Evolutionary conservation across 2,113 vertebrate species (phyloP).

Genomic region (Gymnarchus niloticus): DNA sequence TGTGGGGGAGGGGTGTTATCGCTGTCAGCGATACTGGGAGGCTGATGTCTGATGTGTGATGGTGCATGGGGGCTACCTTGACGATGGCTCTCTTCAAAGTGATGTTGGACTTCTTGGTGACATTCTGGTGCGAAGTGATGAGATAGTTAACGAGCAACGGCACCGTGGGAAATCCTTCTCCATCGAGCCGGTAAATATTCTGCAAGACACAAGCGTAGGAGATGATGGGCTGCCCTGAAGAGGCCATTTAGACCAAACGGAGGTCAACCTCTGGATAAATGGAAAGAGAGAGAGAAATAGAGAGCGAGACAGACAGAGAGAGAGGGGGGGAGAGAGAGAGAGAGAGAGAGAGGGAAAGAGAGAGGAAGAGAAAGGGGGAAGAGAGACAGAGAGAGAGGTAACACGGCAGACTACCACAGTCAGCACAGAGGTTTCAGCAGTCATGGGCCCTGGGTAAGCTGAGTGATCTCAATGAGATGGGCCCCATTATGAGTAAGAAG

Average conservation of each 20-base stretch:
- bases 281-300: neutral
- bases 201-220: constrained; percentile 43
- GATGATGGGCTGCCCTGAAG: neutral
- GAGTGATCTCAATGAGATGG: too few relatives aligned
- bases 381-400: neutral
- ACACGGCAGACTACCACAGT: neutral
- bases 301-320: neutral
- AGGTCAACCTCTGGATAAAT: neutral
- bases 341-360: neutral
- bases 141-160: constrained; percentile 79
- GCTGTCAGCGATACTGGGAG: neutral
- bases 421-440: neutral
- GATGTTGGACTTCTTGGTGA: constrained; percentile 77
- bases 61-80: constrained; percentile 60
- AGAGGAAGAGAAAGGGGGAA: too few relatives aligned
- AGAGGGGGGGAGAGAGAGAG: neutral
- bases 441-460: neutral
- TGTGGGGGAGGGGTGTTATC: neutral
- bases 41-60: neutral
- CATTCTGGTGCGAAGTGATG: constrained; percentile 63
- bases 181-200: constrained; percentile 85
- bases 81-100: constrained; percentile 68
- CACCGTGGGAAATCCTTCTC: constrained; percentile 77
- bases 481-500: neutral
- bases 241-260: neutral